Conservation (phyloP, 2,888 invertebrate species). For the Macaria notata region DNA sequence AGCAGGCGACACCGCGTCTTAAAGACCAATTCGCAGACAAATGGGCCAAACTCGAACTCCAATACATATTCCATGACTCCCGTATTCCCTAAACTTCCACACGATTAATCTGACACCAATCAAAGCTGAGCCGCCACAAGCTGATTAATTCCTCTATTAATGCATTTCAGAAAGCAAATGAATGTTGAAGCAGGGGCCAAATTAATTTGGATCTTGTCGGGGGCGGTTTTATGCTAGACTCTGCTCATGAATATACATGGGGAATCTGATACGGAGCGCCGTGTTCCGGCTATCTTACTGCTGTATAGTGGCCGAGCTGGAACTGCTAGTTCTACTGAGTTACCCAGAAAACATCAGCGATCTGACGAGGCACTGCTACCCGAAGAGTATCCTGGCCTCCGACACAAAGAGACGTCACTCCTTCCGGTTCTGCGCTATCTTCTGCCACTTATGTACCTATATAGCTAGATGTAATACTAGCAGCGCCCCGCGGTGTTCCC, state of each 20-base stretch:
- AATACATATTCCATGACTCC: constrained; percentile 13
- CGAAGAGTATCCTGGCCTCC: too few relatives aligned
- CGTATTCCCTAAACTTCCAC: constrained; percentile 20
- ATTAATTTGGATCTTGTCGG: constrained; percentile 63
- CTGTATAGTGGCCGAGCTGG: background rate
- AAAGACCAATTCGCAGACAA: background rate
- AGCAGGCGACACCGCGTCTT: background rate
- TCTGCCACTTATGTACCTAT: too few relatives aligned
- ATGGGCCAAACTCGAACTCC: constrained; percentile 7
- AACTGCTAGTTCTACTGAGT: background rate
- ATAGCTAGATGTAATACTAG: too few relatives aligned
- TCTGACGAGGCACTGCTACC: too few relatives aligned
- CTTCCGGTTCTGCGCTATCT: too few relatives aligned
- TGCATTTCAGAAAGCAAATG: constrained; percentile 46
- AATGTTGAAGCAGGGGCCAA: constrained; percentile 61
- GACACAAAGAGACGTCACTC: too few relatives aligned
- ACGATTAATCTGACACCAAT: constrained; percentile 29
- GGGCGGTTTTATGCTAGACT: constrained; percentile 49
- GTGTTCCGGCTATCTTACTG: constrained; percentile 18
- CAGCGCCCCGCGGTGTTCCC: too few relatives aligned
- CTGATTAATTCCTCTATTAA: constrained; percentile 36
- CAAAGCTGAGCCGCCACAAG: constrained; percentile 22
- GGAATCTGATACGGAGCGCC: constrained; percentile 29
- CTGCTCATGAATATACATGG: constrained; percentile 50
- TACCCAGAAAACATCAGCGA: too few relatives aligned